Conservation (phyloP, 2,888 invertebrate genomes). For the Rotaria sp. region DNA sequence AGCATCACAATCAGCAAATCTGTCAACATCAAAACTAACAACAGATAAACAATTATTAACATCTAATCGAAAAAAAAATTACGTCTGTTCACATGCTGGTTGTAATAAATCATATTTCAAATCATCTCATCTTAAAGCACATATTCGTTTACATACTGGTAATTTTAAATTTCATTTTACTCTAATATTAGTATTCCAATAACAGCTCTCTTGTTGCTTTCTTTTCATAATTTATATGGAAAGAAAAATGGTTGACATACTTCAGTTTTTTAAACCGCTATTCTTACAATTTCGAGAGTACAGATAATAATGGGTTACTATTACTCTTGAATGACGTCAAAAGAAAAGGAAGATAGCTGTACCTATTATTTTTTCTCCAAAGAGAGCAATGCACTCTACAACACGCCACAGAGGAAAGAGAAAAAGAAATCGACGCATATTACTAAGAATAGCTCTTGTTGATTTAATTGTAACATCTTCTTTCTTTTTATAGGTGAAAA, state of each 20-base stretch:
- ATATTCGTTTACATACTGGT: conserved; percentile 77
- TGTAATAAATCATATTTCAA: conserved; percentile 93
- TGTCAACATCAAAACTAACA: background rate
- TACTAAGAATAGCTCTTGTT: background rate
- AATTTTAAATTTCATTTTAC: background rate
- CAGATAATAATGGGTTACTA: background rate
- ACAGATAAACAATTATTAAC: background rate
- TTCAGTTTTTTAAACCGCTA: background rate
- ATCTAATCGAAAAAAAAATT: background rate
- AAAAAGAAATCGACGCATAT: background rate
- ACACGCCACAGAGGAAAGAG: background rate
- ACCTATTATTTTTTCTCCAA: background rate
- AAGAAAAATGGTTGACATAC: background rate
- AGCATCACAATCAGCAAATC: background rate
- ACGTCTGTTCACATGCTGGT: background rate
- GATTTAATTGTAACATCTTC: background rate
- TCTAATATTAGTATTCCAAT: background rate
- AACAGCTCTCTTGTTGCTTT: background rate
- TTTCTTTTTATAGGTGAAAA: conserved; percentile 60
- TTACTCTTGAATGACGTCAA: background rate
- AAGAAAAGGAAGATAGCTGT: background rate
- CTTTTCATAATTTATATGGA: background rate
- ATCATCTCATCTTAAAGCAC: conserved; percentile 91
- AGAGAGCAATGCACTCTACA: background rate
- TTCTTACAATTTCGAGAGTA: background rate